These are phyloP conservation scores for Coregonus sp. DNA, from an alignment of 2,797 vertebrate genomes.

Conservation along the genomic window DNA sequence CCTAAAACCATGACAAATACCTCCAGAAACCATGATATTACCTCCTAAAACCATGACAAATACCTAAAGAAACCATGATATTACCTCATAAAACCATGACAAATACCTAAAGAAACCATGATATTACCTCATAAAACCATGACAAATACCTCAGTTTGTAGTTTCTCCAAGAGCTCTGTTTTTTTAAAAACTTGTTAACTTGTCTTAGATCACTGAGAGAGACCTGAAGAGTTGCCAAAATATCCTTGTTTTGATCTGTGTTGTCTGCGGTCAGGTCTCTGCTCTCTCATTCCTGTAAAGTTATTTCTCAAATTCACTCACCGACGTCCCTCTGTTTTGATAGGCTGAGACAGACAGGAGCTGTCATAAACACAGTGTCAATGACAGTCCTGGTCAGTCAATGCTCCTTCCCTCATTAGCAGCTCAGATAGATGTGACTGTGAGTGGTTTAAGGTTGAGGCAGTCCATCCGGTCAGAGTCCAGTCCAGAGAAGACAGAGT, in stretches of 20 bases:
- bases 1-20: neutral
- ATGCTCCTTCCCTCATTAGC: constrained; percentile 56
- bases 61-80: neutral
- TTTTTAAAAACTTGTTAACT: no score
- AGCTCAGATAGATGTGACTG: constrained; percentile 49
- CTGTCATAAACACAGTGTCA: constrained; percentile 21
- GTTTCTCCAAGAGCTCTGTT: no score
- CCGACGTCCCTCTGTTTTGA: constrained; percentile 17
- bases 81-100: neutral
- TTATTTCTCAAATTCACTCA: neutral
- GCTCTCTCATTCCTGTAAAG: constrained; percentile 3
- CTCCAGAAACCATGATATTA: neutral
- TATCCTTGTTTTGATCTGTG: neutral
- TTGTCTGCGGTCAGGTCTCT: neutral
- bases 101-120: neutral
- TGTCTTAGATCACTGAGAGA: no score
- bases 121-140: neutral
- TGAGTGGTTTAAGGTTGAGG: constrained; percentile 32
- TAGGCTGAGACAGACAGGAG: neutral
- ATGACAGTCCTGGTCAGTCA: constrained; percentile 55
- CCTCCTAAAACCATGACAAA: neutral
- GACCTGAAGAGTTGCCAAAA: no score
- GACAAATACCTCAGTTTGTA: no score
- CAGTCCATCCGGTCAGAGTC: neutral
- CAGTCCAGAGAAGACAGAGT: constrained; percentile 59